phyloP scores from a whole-genome alignment of 1,140 invertebrate genomes.

The Vollenhovia emeryi region DNA sequence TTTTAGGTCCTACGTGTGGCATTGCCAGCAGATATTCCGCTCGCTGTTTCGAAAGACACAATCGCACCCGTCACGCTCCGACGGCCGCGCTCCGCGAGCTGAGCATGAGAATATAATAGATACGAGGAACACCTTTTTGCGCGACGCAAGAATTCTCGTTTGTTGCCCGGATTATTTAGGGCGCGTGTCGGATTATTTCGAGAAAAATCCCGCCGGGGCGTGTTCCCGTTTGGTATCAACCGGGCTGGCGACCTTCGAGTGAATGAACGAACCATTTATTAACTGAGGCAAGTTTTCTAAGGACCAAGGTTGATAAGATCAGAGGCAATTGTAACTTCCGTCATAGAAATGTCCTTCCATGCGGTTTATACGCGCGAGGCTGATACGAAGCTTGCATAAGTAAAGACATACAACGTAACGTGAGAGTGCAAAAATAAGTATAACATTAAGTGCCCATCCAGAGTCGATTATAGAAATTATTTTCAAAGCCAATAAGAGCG shows the following conservation, averaged over 20 bases:
- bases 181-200: not conserved
- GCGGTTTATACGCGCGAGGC: not conserved
- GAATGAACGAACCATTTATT: not conserved
- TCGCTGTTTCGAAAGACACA: constrained; percentile 68
- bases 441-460: not conserved
- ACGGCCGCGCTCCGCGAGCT: not conserved
- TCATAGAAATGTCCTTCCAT: not conserved
- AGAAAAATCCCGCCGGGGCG: not conserved
- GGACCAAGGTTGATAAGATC: not conserved
- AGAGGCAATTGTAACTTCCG: not conserved
- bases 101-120: constrained; percentile 26
- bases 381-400: not conserved
- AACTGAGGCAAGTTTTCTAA: not conserved
- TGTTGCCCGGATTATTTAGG: not conserved
- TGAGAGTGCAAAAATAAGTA: not conserved
- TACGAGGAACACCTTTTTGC: constrained; percentile 32
- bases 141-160: constrained; percentile 41
- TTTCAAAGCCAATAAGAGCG: not conserved
- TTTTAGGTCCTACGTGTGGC: constrained; percentile 42
- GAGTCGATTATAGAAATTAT: not conserved
- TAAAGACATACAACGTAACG: not conserved
- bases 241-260: not conserved
- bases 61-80: constrained; percentile 57
- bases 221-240: not conserved
- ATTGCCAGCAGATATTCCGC: constrained; percentile 46